Evolutionary conservation across 64 coral and sea anemone genomes (phyloP).

Genomic region (Cladopsammia gracilis): DNA sequence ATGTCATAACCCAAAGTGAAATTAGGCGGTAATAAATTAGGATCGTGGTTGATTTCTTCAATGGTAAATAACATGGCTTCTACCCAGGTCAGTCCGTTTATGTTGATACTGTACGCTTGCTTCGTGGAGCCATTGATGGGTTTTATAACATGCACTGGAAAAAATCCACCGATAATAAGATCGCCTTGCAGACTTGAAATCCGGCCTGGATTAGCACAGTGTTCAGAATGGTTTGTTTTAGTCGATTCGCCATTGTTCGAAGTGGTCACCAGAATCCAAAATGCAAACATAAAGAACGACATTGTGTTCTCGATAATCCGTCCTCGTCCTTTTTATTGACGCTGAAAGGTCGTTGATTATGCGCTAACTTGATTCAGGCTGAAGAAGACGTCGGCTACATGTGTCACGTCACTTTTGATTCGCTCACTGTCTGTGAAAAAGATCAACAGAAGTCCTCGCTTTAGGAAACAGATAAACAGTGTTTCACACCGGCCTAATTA

Average conservation of each 20-base stretch:
- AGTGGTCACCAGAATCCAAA: conserved; percentile 16
- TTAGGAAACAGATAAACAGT: not conserved
- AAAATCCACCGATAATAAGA: conserved; percentile 71
- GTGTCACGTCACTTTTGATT: no score
- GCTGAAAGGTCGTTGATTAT: not conserved
- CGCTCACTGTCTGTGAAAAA: no score
- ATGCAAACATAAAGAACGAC: conserved; percentile 17
- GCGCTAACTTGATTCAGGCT: no score
- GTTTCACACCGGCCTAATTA: not conserved
- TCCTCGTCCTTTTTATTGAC: not conserved
- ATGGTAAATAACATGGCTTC: conserved; percentile 94
- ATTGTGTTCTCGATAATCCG: not conserved
- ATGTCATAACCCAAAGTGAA: conserved; percentile 85
- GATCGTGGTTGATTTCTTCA: conserved; percentile 68
- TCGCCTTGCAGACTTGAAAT: conserved; percentile 18
- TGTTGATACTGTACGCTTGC: conserved; percentile 66
- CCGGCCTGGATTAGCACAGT: conserved; percentile 4
- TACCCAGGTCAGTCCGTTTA: conserved; percentile 80
- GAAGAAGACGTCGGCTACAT: no score
- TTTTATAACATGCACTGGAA: conserved; percentile 75
- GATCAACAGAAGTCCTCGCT: not conserved
- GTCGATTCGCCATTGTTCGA: conserved; percentile 4
- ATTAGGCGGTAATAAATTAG: conserved; percentile 41
- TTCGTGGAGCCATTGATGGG: not conserved
- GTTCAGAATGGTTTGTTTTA: conserved; percentile 9